phyloP scores from a whole-genome alignment of 2,113 vertebrate species.

The Eclectus roratus region DNA sequence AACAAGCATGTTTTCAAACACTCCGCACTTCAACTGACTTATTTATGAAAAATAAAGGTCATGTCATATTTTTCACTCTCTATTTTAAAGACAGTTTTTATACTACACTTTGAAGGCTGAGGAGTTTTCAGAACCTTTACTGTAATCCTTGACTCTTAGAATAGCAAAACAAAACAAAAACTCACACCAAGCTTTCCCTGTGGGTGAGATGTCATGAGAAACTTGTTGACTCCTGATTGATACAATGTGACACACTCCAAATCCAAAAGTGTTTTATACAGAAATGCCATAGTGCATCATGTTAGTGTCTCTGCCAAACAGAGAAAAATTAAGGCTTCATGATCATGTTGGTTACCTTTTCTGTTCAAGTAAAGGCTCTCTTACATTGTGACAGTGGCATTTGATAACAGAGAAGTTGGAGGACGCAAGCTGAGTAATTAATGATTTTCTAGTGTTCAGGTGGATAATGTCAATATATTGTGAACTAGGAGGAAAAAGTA shows the following conservation, averaged over 20 bases:
- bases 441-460: background rate
- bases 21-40: background rate
- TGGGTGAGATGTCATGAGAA: constrained; percentile 7
- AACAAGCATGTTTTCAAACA: background rate
- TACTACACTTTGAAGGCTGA: background rate
- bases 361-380: background rate
- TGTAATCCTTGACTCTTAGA: background rate
- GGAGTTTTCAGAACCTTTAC: background rate
- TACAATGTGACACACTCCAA: constrained; percentile 14
- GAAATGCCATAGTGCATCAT: background rate
- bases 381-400: background rate
- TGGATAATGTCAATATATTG: background rate
- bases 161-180: background rate
- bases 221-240: constrained; percentile 23
- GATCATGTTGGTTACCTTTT: background rate
- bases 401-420: background rate
- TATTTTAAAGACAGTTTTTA: background rate
- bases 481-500: background rate
- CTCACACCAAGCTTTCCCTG: constrained; percentile 8
- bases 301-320: background rate
- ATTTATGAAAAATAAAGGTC: background rate
- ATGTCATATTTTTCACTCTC: background rate
- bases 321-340: background rate
- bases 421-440: background rate
- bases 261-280: background rate